Evolutionary conservation across 2,797 vertebrate species (phyloP).

Genomic region (Channallabes apus): DNA sequence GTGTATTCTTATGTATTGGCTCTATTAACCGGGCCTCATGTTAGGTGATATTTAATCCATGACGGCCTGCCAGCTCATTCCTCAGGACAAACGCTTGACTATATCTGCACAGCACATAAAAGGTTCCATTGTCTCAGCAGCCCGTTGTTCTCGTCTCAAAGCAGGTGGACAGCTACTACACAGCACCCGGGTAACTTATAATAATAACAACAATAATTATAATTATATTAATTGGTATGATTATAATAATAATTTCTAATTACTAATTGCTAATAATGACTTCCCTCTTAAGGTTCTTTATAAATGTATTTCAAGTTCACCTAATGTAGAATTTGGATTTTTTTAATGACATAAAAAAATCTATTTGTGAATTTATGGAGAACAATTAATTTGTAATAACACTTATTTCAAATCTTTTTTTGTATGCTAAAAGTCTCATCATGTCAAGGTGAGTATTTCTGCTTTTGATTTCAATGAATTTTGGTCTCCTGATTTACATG

Average conservation of each 20-base stretch:
- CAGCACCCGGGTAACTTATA: conserved; percentile 64
- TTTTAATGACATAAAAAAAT: background rate
- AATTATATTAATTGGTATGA: background rate
- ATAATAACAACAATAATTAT: conserved; percentile 1
- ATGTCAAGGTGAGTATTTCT: conserved; percentile 57
- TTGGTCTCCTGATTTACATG: background rate
- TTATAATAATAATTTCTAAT: too few species aligned
- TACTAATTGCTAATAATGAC: too few species aligned
- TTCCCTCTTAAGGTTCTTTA: background rate
- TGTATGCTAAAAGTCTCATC: conserved; percentile 32
- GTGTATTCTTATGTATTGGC: conserved; percentile 59
- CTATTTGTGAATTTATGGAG: background rate
- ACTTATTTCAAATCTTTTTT: conserved; percentile 18
- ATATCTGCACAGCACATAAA: conserved; percentile 70
- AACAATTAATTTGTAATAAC: background rate
- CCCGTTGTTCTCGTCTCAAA: conserved; percentile 51
- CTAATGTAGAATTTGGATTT: background rate
- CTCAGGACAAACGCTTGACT: conserved; percentile 68
- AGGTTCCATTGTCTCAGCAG: conserved; percentile 66
- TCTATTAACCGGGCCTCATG: conserved; percentile 52
- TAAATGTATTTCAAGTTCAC: background rate
- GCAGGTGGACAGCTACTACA: conserved; percentile 41
- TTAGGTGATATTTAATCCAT: conserved; percentile 66
- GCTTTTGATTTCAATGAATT: background rate
- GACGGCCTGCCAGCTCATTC: conserved; percentile 70